Evolutionary conservation across 2,113 vertebrate genomes (phyloP).

Genomic region (Dipodomys merriami): DNA sequence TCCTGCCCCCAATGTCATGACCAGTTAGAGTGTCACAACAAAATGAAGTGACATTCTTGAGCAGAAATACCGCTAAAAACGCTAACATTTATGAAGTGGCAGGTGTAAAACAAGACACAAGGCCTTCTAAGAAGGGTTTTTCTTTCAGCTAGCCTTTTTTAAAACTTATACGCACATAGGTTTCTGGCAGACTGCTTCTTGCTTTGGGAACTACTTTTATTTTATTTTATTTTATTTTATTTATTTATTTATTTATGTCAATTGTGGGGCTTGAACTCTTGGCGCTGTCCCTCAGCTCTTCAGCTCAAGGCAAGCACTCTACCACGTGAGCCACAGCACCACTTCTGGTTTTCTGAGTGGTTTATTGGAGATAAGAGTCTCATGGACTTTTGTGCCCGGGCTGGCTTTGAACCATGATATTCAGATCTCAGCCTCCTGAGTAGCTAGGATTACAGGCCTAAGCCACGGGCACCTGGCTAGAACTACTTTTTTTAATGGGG

Average conservation of each 20-base stretch:
- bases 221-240: not conserved
- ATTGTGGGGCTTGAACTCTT: no score
- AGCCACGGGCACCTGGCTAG: not conserved
- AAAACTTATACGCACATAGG: not conserved
- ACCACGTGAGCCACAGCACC: no score
- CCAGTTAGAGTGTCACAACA: not conserved
- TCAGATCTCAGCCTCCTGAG: no score
- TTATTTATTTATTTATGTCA: no score
- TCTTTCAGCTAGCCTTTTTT: slow-evolving; percentile 6
- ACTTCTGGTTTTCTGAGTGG: no score
- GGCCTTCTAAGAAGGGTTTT: slow-evolving; percentile 2
- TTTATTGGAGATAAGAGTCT: no score
- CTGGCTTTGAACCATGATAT: no score
- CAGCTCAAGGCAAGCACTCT: no score
- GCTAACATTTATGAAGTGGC: not conserved
- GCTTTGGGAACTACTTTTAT: not conserved
- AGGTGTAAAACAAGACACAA: no score
- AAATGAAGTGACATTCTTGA: not conserved
- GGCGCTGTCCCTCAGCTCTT: no score
- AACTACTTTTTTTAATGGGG: not conserved
- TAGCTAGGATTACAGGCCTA: no score
- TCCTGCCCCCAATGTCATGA: not conserved
- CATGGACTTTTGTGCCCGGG: no score
- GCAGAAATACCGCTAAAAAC: not conserved
- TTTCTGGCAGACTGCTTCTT: slow-evolving; percentile 57